Evolutionary conservation across 2,888 invertebrate genomes (phyloP), one percentile per base, ranked within the genome.

Genomic region (Conops quadrifasciatus): DNA sequence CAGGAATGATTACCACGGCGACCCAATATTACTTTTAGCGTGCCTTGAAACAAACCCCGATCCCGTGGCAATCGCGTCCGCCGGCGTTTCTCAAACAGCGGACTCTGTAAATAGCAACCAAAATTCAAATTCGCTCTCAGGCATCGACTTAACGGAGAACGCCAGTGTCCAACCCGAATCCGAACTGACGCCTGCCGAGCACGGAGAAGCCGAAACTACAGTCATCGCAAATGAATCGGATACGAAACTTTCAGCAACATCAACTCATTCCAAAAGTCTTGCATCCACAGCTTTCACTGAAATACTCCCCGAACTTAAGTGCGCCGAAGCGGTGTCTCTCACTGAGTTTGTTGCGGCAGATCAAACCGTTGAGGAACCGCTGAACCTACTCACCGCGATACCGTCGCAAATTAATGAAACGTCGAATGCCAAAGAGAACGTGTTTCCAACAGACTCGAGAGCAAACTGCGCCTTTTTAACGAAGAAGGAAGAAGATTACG

Each of bases 21-120:
- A 63, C 43, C 58, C 60, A 62, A 47, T 63, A 63, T 49, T 58
- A 58, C 69, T 58, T 59, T 66, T 72, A 75, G 75, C 79, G 80
- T 81, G 82, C 83, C 83, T 83, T 83, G 83, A 83, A 77, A 80
- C 80, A 79, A 82, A 78, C 80, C 77, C 77, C 81, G 81, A 81
- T 81, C 83, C 81, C 81, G 77, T 71, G 56, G 67, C 63, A 53
- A 70, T 74, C 74, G 77, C 70, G 62, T 79, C 80, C 74, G 79
- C 81, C 78, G 79, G 80, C 77, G 81, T 80, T 84, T 83, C 82
- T 84, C 84, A 83, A 83, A 83, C 82, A 80, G 82, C 84, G 77
- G 80, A 78, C 80, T 83, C 84, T 83, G 84, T 84, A 80, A 83
- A 83, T 84, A 84, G 80, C 78, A 51, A 71, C 64, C 76, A 77